Base-by-base conservation (phyloP, 35 echinoderm and acorn worm species). In the Stichopus chloronotus region DNA sequence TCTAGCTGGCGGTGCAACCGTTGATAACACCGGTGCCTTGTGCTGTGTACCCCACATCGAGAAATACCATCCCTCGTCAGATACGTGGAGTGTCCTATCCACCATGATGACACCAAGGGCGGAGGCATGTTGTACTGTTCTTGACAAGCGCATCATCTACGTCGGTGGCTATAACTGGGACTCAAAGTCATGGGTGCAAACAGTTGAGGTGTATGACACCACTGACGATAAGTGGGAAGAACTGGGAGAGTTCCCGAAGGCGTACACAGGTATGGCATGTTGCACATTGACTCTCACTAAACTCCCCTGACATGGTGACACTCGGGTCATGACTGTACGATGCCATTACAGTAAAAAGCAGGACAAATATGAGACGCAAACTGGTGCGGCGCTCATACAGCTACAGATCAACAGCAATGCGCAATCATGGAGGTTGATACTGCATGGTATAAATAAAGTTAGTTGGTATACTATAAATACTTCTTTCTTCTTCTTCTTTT, bases 141-240 rank as follows among this genome's bases (percentile, higher is more conserved):
- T 96, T 12, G 92, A 93, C 10, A 90, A 84, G 74, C 58, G 72
- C n/a, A 98, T 98, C 71, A 95, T 95, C 72, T 78, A 96, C 6
- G 8, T 98, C 8, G 97, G 97, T 57, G 97, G 97, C n/a, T 98
- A 98, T 72, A 96, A 87, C 81, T 98, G 97, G 97, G 97, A 98
- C n/a, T 87, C 68, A 13, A 94, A 96, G 79, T 57, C 84, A 8
- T 98, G 95, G 92, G 72, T 98, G 8, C 76, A 94, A 78, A 96
- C 97, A 13, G 95, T 92, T 55, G 97, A 98, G 23, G 81, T 87
- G 72, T 98, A 96, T 59, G 92, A 98, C 71, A 85, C 88, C 30
- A 86, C 92, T 8, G 30, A 80, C n/a, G 93, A 96, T 69, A 88
- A 86, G 13, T 98, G 97, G 97, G 43, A 63, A 7, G 83, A 94